Percentiles rank a stretch among this genome's conserved stretches.
Conservation (phyloP, 1,140 invertebrate genomes). For the Drosophila oshimai region DNA sequence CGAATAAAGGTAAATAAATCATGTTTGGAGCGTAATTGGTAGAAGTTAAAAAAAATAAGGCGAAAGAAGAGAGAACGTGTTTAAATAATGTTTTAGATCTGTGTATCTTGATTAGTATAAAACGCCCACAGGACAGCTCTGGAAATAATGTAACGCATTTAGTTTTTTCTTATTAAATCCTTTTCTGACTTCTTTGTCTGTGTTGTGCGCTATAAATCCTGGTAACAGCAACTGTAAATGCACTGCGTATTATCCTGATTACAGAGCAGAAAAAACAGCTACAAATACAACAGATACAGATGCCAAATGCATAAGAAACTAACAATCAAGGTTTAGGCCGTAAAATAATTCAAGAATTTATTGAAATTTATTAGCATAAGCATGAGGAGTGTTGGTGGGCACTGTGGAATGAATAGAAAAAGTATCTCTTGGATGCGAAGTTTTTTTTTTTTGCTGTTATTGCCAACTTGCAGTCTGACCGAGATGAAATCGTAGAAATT, state of each 20-base stretch:
- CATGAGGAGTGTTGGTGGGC: slow-evolving; percentile 6
- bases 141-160: neutral
- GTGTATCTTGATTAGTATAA: slow-evolving; percentile 61
- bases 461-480: slow-evolving; percentile 47
- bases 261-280: slow-evolving; percentile 19
- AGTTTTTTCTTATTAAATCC: neutral
- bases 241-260: slow-evolving; percentile 55
- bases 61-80: neutral
- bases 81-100: slow-evolving; percentile 4
- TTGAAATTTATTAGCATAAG: slow-evolving; percentile 71
- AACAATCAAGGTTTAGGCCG: slow-evolving; percentile 30
- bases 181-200: neutral
- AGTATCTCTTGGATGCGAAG: slow-evolving; percentile 30
- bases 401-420: slow-evolving; percentile 2
- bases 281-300: slow-evolving; percentile 1
- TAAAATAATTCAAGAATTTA: slow-evolving; percentile 76
- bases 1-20: neutral
- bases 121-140: slow-evolving; percentile 33
- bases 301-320: neutral
- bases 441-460: slow-evolving; percentile 13
- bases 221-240: slow-evolving; percentile 38
- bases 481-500: slow-evolving; percentile 79
- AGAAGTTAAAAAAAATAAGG: neutral
- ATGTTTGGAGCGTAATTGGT: neutral
- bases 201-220: slow-evolving; percentile 42